Conservation (phyloP, 2,797 vertebrate species). For the Micromesistius poutassou region DNA sequence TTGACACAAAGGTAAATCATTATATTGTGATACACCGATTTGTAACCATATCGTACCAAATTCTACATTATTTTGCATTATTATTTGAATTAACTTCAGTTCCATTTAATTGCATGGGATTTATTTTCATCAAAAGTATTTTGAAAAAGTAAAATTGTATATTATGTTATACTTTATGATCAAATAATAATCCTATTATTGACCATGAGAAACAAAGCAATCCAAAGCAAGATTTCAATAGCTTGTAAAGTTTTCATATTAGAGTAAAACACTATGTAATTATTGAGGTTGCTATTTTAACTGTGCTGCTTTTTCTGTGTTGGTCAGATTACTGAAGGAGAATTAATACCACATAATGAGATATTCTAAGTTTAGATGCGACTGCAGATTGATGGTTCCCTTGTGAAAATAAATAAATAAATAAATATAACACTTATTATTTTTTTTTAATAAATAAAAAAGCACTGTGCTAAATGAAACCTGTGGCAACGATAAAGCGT, state of each 20-base stretch:
- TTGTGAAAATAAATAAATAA: not conserved
- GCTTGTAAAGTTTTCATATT: not conserved
- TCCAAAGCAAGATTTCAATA: not conserved
- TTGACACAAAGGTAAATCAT: not conserved
- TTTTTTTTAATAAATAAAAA: too few relatives aligned
- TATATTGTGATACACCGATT: not conserved
- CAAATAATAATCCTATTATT: not conserved
- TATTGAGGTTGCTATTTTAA: not conserved
- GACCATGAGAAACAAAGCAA: not conserved
- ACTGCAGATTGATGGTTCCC: slow-evolving; percentile 6
- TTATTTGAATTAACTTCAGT: not conserved
- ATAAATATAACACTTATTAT: too few relatives aligned
- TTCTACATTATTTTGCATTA: not conserved
- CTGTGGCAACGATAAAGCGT: slow-evolving; percentile 4
- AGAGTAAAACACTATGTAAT: not conserved
- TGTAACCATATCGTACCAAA: not conserved
- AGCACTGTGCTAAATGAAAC: not conserved
- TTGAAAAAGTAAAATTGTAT: not conserved
- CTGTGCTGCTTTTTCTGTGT: not conserved
- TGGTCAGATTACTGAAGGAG: slow-evolving; percentile 6
- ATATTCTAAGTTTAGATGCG: slow-evolving; percentile 1
- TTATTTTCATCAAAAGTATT: not conserved
- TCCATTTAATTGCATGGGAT: not conserved
- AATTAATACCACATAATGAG: slow-evolving; percentile 5
- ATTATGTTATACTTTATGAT: not conserved